These are phyloP conservation scores for Mesembrinibis cayennensis DNA, from an alignment of 2,113 vertebrate genomes.

Conservation along the genomic window DNA sequence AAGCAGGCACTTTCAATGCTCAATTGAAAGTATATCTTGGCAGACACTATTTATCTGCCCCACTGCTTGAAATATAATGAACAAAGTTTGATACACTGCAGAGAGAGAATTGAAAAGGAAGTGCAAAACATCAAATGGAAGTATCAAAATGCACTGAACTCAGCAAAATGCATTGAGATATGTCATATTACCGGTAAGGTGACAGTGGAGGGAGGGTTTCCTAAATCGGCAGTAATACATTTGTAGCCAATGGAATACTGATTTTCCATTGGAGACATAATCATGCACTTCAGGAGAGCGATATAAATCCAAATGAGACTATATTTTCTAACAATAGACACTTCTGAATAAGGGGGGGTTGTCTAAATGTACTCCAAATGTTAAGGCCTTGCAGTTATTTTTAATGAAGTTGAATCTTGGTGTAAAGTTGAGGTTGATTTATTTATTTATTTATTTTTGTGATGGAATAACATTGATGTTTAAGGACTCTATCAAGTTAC, in stretches of 20 bases:
- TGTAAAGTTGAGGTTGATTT: neutral
- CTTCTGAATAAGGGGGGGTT: neutral
- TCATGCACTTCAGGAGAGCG: neutral
- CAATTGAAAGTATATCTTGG: constrained; percentile 43
- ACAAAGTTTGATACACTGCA: constrained; percentile 25
- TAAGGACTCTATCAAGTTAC: neutral
- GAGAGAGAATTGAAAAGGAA: constrained; percentile 31
- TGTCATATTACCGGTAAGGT: neutral
- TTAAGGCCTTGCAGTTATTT: neutral
- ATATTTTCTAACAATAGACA: neutral
- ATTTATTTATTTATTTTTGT: neutral
- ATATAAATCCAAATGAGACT: neutral
- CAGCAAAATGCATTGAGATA: neutral
- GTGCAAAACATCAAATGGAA: constrained; percentile 1
- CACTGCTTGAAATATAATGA: constrained; percentile 38
- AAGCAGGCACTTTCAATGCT: constrained; percentile 56
- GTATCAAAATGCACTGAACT: neutral
- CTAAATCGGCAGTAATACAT: neutral
- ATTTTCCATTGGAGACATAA: neutral
- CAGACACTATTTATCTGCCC: constrained; percentile 55
- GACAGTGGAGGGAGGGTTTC: neutral
- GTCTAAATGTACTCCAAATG: neutral
- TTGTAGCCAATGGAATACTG: neutral
- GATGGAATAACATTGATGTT: neutral
- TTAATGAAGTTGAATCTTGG: neutral